Evolutionary conservation across 1,140 invertebrate genomes (phyloP), one percentile per base, ranked within the genome.

Genomic region (Oncopodura yosiiana): DNA sequence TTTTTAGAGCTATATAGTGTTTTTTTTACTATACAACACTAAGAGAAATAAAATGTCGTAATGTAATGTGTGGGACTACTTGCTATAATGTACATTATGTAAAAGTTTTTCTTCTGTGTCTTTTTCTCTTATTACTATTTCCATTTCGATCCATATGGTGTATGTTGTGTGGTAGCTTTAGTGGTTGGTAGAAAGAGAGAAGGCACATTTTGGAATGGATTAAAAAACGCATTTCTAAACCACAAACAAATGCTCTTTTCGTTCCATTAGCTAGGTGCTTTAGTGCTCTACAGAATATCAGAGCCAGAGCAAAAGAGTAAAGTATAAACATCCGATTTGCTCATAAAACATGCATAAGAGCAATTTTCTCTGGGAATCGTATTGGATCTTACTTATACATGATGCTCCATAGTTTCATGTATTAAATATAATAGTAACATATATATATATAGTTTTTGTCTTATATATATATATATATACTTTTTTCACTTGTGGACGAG

Each of bases 291-390:
- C 36, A 3, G 18, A 26, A 3, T 6, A n/a, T 18, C 16, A 29
- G 36, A 2, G 9, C 27, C 16, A 51, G 27, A 19, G 18, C 38
- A 42, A 41, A 38, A 48, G 14, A 18, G 27, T 27, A 55, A 55
- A 55, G 41, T 55, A 49, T 55, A 55, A 55, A 55, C 53, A 55
- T 55, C 53, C 53, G 45, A 55, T 55, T 55, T 55, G 27, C 53
- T 49, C 53, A 55, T 55, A 55, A 55, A 55, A 55, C 36, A 55
- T 55, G 53, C 53, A 55, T 55, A 30, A 45, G 44, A 41, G 44
- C 44, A 55, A 55, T 55, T 55, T 55, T 26, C 30, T 26, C n/a
- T 18, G 46, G 45, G 49, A 32, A 55, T 55, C 46, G 42, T 34
- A 39, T 23, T 37, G 30, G 29, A 49, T 36, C 32, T 26, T 27